phyloP scores from a whole-genome alignment of 2,888 invertebrate species.

The Harpalus rubripes region DNA sequence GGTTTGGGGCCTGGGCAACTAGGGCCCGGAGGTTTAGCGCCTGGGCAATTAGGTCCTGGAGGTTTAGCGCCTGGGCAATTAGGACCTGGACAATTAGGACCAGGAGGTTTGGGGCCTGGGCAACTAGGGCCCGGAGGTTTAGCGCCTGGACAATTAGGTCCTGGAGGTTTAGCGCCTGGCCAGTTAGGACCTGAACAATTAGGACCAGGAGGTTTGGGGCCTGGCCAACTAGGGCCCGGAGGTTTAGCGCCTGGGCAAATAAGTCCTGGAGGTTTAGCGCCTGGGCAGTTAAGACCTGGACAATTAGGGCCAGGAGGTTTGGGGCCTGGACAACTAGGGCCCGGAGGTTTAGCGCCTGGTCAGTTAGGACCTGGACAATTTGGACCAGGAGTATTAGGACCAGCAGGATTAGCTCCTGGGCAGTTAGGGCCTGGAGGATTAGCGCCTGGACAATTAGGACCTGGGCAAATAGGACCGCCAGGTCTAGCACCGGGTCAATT shows the following conservation, averaged over 20 bases:
- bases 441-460: conserved; percentile 33
- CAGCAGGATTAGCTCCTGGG: conserved; percentile 57
- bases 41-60: conserved; percentile 43
- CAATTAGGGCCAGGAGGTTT: conserved; percentile 38
- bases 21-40: conserved; percentile 37
- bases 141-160: conserved; percentile 49
- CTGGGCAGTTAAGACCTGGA: conserved; percentile 50
- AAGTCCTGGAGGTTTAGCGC: conserved; percentile 31
- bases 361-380: conserved; percentile 19
- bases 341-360: conserved; percentile 58
- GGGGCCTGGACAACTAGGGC: conserved; percentile 30
- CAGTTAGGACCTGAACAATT: conserved; percentile 64
- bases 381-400: conserved; percentile 41
- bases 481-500: conserved; percentile 58
- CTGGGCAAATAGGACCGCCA: conserved; percentile 59
- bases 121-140: background rate
- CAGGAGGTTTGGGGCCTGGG: conserved; percentile 46
- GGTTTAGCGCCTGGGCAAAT: conserved; percentile 47
- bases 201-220: conserved; percentile 65
- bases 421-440: conserved; percentile 44
- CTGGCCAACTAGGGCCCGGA: conserved; percentile 39
- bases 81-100: conserved; percentile 53
- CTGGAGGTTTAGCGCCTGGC: conserved; percentile 60
- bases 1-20: conserved; percentile 42
- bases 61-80: conserved; percentile 39